phyloP scores from a whole-genome alignment of 1,140 invertebrate species.

The Probaryconus sp. region DNA sequence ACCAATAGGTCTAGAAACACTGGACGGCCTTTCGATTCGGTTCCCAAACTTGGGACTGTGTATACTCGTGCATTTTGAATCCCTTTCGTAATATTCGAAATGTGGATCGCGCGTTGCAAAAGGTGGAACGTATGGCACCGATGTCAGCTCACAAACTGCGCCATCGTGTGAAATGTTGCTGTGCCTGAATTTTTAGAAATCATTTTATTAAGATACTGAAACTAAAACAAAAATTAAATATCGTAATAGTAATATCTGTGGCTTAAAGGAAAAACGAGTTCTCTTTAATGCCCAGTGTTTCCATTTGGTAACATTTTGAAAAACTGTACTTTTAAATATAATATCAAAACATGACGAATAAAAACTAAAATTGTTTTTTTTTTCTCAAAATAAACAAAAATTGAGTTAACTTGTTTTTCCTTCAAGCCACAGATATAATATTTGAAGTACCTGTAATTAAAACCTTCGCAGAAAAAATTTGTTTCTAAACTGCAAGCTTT shows the following conservation, averaged over 20 bases:
- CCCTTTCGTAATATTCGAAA: slow-evolving; percentile 87
- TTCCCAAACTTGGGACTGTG: slow-evolving; percentile 1
- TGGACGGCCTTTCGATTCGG: slow-evolving; percentile 8
- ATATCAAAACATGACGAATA: too few species aligned
- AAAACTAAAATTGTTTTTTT: too few species aligned
- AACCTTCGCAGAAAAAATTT: slow-evolving; percentile 87
- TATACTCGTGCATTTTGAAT: slow-evolving; percentile 76
- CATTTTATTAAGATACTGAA: background rate
- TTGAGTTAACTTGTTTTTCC: too few species aligned
- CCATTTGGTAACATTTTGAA: too few species aligned
- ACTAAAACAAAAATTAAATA: background rate
- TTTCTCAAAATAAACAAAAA: too few species aligned
- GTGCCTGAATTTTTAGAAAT: slow-evolving; percentile 36
- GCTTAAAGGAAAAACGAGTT: too few species aligned
- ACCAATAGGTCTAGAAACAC: too few species aligned
- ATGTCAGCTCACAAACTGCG: slow-evolving; percentile 84
- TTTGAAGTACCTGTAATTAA: slow-evolving; percentile 84
- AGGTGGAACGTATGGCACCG: slow-evolving; percentile 79
- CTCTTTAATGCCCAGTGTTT: too few species aligned
- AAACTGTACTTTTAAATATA: too few species aligned
- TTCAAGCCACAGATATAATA: too few species aligned
- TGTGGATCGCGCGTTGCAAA: slow-evolving; percentile 82
- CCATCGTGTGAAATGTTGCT: slow-evolving; percentile 80
- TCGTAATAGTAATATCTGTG: too few species aligned
- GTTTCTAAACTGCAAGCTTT: slow-evolving; percentile 85